A percentile compares a stretch with the other conserved stretches of the same genome.
Conservation (phyloP, 2,797 vertebrate genomes). For the Apodemus agrarius region DNA sequence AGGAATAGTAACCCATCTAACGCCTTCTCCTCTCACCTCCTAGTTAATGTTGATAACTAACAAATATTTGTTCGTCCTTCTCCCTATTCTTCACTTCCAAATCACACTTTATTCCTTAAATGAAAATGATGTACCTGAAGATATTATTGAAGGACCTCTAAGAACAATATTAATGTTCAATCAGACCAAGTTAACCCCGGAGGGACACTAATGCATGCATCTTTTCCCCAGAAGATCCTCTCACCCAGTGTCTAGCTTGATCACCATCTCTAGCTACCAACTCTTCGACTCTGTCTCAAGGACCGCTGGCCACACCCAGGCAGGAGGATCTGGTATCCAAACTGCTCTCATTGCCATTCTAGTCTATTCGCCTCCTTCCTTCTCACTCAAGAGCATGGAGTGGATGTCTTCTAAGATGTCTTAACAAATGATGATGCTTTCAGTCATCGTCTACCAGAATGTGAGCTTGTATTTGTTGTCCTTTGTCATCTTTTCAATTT, state of each 20-base stretch:
- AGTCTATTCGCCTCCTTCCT: not conserved
- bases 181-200: not conserved
- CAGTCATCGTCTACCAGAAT: not conserved
- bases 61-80: not conserved
- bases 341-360: not conserved
- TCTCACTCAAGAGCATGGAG: not conserved
- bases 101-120: conserved; percentile 8
- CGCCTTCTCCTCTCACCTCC: not conserved
- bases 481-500: not conserved
- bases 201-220: not conserved
- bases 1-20: not conserved
- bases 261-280: not conserved
- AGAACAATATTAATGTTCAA: conserved; percentile 41
- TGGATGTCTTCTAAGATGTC: not conserved
- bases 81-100: not conserved
- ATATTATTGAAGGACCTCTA: conserved; percentile 3
- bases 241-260: not conserved
- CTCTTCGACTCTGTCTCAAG: not conserved
- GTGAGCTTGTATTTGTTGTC: not conserved
- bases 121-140: conserved; percentile 25
- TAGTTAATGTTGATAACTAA: not conserved
- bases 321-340: not conserved
- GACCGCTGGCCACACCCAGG: accelerated
- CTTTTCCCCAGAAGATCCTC: not conserved
- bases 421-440: not conserved